Evolutionary conservation across 1,140 invertebrate genomes (phyloP), one percentile per base, ranked within the genome.

Genomic region (Drosophila simulans): DNA sequence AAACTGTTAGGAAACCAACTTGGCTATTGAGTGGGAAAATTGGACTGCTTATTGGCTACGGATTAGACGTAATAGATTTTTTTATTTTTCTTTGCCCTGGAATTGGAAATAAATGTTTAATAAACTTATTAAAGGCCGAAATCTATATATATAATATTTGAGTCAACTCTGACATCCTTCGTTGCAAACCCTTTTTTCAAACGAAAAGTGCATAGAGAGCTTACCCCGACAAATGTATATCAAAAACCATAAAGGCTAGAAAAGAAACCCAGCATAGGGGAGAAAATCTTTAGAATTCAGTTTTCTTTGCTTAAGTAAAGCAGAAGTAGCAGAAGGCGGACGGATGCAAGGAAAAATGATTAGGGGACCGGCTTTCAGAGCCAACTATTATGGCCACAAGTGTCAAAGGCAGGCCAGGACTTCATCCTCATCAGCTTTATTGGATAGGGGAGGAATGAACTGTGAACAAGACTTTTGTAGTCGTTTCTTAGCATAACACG

Each of bases 301-400:
- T 51, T 55, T 62, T 31, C 75, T 78, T 84, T 83, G 62, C 55
- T 64, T 45, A 64, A 72, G 71, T 60, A 69, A 78, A 68, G 68
- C 60, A 65, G 74, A 74, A 76, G 53, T 57, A 43, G 53, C 60
- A 43, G 55, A 20, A 46, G 34, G 53, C 57, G 55, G 39, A 48
- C 60, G 51, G n/a, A 22, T 37, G 53, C 62, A 40, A 55, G 62
- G 40, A 48, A 64, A 53, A 70, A 75, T 84, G 80, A 84, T 83
- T 84, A 70, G 80, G 80, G 80, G 45, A 62, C 48, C 46, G 54
- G 56, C 43, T 71, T 39, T 51, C 59, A 65, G 65, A 52, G 75
- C 43, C 53, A 88, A 88, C 83, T 88, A 86, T 79, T 77, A 77
- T 83, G 79, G 62, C 62, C 59, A 70, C 65, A 89, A 83, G 83